Percentiles rank a stretch among this genome's conserved stretches.
Evolutionary conservation across 2,113 vertebrate genomes (phyloP).

Genomic region (Sinosuthora webbiana): DNA sequence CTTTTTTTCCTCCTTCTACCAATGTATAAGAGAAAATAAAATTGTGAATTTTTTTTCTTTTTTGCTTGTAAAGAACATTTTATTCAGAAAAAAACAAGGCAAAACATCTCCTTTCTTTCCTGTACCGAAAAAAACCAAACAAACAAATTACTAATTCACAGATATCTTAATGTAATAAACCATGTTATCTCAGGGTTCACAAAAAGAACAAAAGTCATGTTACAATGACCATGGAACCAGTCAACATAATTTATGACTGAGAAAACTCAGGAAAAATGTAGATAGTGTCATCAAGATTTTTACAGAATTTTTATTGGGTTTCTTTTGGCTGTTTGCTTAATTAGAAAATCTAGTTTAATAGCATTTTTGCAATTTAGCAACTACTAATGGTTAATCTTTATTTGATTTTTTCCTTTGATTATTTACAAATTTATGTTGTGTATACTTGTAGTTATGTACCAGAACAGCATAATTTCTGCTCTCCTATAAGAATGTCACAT

Average conservation of each 20-base stretch:
- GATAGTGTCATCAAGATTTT: neutral
- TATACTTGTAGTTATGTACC: neutral
- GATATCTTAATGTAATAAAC: neutral
- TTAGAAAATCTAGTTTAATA: neutral
- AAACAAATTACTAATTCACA: neutral
- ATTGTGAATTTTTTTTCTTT: neutral
- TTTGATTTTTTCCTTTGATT: neutral
- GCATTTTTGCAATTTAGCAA: neutral
- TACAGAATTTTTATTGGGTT: accelerated
- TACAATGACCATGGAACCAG: neutral
- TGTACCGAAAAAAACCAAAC: no score
- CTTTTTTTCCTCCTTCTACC: neutral
- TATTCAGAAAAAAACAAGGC: neutral
- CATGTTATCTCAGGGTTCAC: accelerated
- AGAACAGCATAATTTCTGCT: neutral
- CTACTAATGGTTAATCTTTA: neutral
- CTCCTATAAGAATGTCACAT: accelerated
- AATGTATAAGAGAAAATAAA: neutral
- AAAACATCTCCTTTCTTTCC: neutral
- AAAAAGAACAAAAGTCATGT: neutral
- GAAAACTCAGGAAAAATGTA: neutral
- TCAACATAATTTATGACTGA: neutral
- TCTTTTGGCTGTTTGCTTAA: neutral
- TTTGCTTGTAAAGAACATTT: neutral
- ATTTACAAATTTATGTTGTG: neutral